These are phyloP conservation scores for Meleagris gallopavo DNA, from an alignment of 2,113 vertebrate species.

Conservation along the genomic window DNA sequence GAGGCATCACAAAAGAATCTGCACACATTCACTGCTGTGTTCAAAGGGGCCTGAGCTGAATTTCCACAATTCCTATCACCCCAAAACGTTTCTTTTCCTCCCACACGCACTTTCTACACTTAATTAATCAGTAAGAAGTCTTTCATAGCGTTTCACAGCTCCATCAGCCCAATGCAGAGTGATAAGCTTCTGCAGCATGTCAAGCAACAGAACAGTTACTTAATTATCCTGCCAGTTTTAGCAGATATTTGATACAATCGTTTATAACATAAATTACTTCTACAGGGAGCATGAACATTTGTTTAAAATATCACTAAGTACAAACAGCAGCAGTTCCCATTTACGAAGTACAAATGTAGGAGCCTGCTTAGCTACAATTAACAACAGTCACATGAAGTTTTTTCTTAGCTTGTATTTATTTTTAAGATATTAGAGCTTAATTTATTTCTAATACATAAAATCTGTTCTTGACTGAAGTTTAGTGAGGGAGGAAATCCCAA, in stretches of 20 bases:
- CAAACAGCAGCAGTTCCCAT: background rate
- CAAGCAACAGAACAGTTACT: background rate
- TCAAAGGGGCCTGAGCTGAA: background rate
- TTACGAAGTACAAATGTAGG: background rate
- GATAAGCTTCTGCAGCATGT: background rate
- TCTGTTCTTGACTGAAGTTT: background rate
- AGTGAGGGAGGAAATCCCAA: background rate
- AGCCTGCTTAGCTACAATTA: constrained; percentile 28
- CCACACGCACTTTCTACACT: background rate
- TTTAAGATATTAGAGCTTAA: background rate
- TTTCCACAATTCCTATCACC: background rate
- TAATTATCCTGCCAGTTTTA: constrained; percentile 12
- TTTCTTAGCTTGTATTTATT: constrained; percentile 13
- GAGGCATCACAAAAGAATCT: background rate
- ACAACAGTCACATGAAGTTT: background rate
- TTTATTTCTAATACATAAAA: background rate
- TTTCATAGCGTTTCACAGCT: background rate
- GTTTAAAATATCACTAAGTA: background rate
- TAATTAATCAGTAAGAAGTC: background rate
- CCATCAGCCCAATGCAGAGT: background rate
- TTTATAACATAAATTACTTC: background rate
- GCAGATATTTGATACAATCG: background rate
- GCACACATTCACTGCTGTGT: background rate
- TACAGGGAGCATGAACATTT: background rate
- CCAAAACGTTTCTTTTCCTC: background rate